Base-by-base conservation (phyloP, 2,888 invertebrate species). In the Stenolophus ochropezus region DNA sequence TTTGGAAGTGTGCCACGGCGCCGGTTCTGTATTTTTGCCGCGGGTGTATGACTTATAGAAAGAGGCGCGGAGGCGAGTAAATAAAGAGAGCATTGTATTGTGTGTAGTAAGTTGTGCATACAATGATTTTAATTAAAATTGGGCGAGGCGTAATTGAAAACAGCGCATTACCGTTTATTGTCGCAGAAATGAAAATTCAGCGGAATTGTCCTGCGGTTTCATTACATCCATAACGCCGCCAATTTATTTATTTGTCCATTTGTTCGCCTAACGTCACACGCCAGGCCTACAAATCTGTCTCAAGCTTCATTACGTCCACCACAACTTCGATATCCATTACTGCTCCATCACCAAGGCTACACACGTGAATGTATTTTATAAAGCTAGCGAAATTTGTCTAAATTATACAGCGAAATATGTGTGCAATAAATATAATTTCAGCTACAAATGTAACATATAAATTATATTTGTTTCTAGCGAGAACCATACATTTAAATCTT, bases 111-210 rank as follows among this genome's bases (percentile, higher is more conserved):
- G 74, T 74, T 74, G 74, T 74, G 74, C 74, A 74, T 74, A 74
- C 74, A 74, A 74, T 74, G 74, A 74, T 74, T 74, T 74, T 74
- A 74, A 74, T 74, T 74, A 74, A 74, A 74, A 74, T 74, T 74
- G 18, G 65, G 18, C 6, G 6, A 8, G 11, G 65, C 65, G 65
- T 69, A 69, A 69, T 69, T 69, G 65, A 69, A 69, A 69, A 69
- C 65, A 69, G 16, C 16, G 27, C 65, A 69, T 69, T 69, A 69
- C 27, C 33, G 65, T 69, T 69, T 33, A 69, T 69, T 69, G 65
- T 69, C 65, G 33, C 65, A 69, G 65, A 69, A 69, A 69, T 69
- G 65, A 69, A 69, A 69, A 69, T 69, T 69, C 65, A 69, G 65
- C 65, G 27, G 33, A 14, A 61, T 61, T 61, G 23, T 27, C 25